Conservation (phyloP, 2,113 vertebrate genomes). For the Eptesicus fuscus region DNA sequence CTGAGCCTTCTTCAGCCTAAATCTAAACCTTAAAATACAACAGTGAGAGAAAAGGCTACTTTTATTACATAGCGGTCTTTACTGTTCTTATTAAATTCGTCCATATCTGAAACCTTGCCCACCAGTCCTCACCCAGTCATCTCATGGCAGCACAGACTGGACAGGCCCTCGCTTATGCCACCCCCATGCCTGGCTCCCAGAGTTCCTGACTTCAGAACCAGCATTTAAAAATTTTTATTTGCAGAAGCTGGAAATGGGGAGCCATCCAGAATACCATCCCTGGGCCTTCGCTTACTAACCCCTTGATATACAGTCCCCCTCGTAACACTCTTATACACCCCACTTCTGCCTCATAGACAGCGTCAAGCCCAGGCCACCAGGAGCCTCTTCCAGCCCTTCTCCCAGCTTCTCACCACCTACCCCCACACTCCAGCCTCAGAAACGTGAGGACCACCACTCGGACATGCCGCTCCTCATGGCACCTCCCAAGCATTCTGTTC, state of each 20-base stretch:
- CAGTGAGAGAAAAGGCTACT: fast-evolving
- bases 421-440: background rate
- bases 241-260: background rate
- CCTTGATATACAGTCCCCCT: background rate
- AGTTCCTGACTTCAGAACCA: background rate
- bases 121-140: fast-evolving
- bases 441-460: fast-evolving
- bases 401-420: no score
- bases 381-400: background rate
- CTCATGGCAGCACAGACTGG: background rate
- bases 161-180: background rate
- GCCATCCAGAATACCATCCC: background rate
- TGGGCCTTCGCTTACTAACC: background rate
- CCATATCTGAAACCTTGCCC: fast-evolving
- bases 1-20: background rate
- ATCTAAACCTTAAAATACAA: fast-evolving
- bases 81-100: fast-evolving
- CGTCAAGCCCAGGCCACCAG: no score
- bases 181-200: background rate
- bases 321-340: fast-evolving
- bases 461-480: background rate
- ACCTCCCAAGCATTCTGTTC: background rate
- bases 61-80: background rate
- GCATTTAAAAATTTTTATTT: background rate
- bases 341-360: no score